Base-by-base conservation (phyloP, 2,888 invertebrate genomes). In the Sphinx pinastri region DNA sequence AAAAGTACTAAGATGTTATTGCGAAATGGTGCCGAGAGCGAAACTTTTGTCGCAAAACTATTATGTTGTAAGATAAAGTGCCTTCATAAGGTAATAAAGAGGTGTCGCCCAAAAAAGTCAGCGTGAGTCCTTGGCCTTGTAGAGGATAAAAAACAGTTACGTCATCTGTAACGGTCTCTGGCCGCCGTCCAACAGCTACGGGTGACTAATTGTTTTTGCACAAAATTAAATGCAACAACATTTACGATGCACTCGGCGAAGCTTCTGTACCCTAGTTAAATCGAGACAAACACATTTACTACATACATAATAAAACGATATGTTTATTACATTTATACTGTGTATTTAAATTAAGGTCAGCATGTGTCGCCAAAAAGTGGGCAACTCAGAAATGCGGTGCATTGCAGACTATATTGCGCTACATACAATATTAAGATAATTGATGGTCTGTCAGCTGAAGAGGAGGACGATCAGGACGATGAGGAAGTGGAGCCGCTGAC, bases 401-500 rank as follows among this genome's bases (percentile, higher is more conserved):
- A 25, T 10, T 19, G 13, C 19, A 19, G 13, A 60, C 31, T 60
- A 59, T 59, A 59, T 13, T 31, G n/a, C 31, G 1, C 16, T 60
- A 11, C 38, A 8, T 38, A 5, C 5, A 38, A 38, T 38, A 38
- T 38, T 19, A 0, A 63, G 38, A 45, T 55, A 10, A 2, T 16
- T 45, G 16, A 60, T 25, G 68, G 1, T 68, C 76, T 59, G 60
- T 2, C 80, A 91, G 92, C 92, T 75, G 94, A 94, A 82, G 93
- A 94, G 75, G 93, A 93, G 79, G 96, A 97, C 85, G 95, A 95
- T 71, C 96, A 95, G 75, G 96, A 96, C 74, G 95, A 96, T 77
- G 96, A 95, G 67, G 96, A 96, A 72, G 95, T 95, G 73, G 96
- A 96, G 77, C 95, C 94, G 90, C 88, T 94, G 91, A 82, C 93